phyloP scores from a whole-genome alignment of 2,888 invertebrate genomes.

The Melinaea marsaeus region DNA sequence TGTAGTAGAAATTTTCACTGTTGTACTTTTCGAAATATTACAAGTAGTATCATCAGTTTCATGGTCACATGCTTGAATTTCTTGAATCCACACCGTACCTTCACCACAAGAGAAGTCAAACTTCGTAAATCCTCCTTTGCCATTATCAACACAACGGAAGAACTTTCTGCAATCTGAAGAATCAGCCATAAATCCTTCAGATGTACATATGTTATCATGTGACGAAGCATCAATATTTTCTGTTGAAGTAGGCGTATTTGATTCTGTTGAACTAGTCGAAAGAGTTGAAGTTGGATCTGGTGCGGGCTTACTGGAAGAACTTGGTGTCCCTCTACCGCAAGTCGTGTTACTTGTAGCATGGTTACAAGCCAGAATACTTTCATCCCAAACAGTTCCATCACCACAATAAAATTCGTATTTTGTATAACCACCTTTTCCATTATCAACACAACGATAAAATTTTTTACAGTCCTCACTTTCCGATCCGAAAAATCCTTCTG shows the following conservation, averaged over 20 bases:
- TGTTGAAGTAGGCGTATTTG: slow-evolving; percentile 24
- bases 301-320: slow-evolving; percentile 11
- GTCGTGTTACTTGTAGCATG: slow-evolving; percentile 47
- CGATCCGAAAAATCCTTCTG: slow-evolving; percentile 29
- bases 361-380: slow-evolving; percentile 75
- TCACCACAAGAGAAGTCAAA: slow-evolving; percentile 85
- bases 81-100: slow-evolving; percentile 87
- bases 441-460: slow-evolving; percentile 75
- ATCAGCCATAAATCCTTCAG: slow-evolving; percentile 84
- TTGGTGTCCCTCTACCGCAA: not conserved
- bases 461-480: slow-evolving; percentile 28
- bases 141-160: slow-evolving; percentile 84
- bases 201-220: slow-evolving; percentile 52
- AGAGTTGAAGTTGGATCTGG: slow-evolving; percentile 20
- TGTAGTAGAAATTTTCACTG: slow-evolving; percentile 7
- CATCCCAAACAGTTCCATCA: slow-evolving; percentile 79
- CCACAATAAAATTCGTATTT: slow-evolving; percentile 78
- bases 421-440: slow-evolving; percentile 58
- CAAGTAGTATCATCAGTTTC: slow-evolving; percentile 15
- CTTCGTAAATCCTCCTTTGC: slow-evolving; percentile 77
- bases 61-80: slow-evolving; percentile 76
- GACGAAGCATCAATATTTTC: not conserved
- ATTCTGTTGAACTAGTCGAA: slow-evolving; percentile 9
- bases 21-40: slow-evolving; percentile 9
- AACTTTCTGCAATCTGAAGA: slow-evolving; percentile 84